Conservation (phyloP, 1,140 invertebrate species). For the Thaumatotibia leucotreta region DNA sequence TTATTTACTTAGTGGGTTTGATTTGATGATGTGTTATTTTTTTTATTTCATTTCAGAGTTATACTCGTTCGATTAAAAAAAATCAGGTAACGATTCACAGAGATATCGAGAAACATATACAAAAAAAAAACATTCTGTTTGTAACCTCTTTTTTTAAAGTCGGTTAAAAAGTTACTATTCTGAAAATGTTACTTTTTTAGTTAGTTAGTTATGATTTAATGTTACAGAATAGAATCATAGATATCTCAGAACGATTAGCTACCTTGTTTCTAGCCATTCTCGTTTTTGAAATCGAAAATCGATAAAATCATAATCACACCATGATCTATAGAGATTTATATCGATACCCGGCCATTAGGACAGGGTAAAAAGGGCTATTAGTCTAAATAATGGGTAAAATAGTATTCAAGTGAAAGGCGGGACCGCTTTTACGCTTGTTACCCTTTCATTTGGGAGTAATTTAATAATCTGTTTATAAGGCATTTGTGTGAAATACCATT, state of each 20-base stretch:
- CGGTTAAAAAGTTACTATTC: too few species aligned
- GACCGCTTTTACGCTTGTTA: not conserved
- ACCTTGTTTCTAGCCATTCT: not conserved
- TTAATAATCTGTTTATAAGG: conserved; percentile 5
- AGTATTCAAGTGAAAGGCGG: not conserved
- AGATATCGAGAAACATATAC: too few species aligned
- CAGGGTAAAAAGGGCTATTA: not conserved
- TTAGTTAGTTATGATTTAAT: too few species aligned
- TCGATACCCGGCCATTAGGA: not conserved
- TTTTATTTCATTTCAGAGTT: too few species aligned
- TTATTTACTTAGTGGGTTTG: too few species aligned
- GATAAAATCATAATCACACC: not conserved
- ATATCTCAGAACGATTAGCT: not conserved
- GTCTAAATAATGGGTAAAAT: not conserved
- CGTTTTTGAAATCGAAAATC: not conserved
- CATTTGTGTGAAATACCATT: not conserved
- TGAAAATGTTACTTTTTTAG: too few species aligned
- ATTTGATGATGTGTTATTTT: too few species aligned
- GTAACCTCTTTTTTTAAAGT: too few species aligned
- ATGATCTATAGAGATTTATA: not conserved
- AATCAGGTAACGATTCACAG: too few species aligned
- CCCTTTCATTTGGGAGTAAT: not conserved
- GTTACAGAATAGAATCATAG: too few species aligned
- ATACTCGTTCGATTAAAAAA: too few species aligned
- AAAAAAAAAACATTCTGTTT: too few species aligned